Base-by-base conservation (phyloP, 2,888 invertebrate genomes). In the Cecidostiba fungosa region DNA sequence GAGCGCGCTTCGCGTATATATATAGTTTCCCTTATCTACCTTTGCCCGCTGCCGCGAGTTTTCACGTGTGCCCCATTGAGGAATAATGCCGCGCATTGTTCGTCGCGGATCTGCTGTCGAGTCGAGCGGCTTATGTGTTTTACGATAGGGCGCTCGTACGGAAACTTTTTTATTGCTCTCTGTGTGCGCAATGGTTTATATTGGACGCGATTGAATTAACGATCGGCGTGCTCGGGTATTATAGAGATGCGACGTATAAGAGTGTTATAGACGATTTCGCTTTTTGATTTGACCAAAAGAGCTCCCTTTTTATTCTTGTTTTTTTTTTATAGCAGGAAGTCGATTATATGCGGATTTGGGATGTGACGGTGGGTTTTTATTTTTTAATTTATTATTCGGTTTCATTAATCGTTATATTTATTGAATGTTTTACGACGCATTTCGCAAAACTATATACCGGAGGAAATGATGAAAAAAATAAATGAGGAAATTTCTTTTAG, bases 181-280 rank as follows among this genome's bases (percentile, higher is more conserved):
- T 14, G 23, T 26, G 62, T 66, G 16, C 32, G 69, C 36, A 39
- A 83, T 77, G 62, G 72, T 62, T 83, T 83, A 77, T 77, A 66
- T 66, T 83, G 62, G 72, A 26, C 32, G 16, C 59, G 77, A 83
- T 77, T 83, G 77, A 83, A 77, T 83, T 83, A 77, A 83, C 62
- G 77, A 59, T 66, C 66, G 29, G 26, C 4, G 4, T 4, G 66
- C n/a, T 59, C n/a, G 29, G 66, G 66, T 29, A 66, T 66, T 66
- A 62, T 8, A 66, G 10, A 8, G n/a, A 6, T n/a, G n/a, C 6
- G 26, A 14, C 66, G 23, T 66, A 26, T 66, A 62, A 26, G 14
- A 66, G 16, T 62, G 62, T 23, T 10, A n/a, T n/a, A 23, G 23
- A 2, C 29, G 66, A 66, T 62, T 62, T 29, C 62, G 12, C 29